Evolutionary conservation across 2,113 vertebrate species (phyloP), one percentile per base, ranked within the genome.

Genomic region (Connochaetes taurinus): DNA sequence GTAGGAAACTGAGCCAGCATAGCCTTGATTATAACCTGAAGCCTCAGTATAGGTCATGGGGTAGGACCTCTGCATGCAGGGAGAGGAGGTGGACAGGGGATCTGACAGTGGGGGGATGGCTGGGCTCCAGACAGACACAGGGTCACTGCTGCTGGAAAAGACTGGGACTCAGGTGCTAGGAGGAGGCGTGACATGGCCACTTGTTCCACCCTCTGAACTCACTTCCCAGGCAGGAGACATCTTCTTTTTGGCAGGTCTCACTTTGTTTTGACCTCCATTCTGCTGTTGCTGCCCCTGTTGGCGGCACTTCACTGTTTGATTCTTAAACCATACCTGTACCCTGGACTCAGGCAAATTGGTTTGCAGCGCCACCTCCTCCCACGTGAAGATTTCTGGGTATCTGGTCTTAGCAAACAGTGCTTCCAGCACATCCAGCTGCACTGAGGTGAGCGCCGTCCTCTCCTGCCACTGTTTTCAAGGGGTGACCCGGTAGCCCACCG

Each of bases 311-410:
- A 99, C 99, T 53, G 99, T 98, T 96, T 99, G 99, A 98, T 99
- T 99, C 98, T 99, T 99, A 98, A 99, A 99, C 99, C 99, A 99
- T 98, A 99, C 99, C 99, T 99, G 99, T 58, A 99, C 99, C 96
- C 99, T 98, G 97, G 99, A 99, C 95, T 99, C 99, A 0, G 99
- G 99, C 96, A 99, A 98, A 98, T 99, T 99, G 99, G 99, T 99
- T 98, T 99, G 99, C 97, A 99, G 98, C 2, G 99, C 99, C 98
- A 99, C 99, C 97, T 99, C 99, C 98, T 99, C 99, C 25, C 99
- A 98, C 99, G 99, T 99, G 99, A 99, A 99, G 99, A 99, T 99
- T 95, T 99, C 99, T 4, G 99, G 99, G 97, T 99, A 99, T 57
- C 99, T 99, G 19, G 99, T 99, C 99, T 99, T 99, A 98, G 98